These are phyloP conservation scores for Callyntrura guangdongensis DNA, from an alignment of 2,888 invertebrate species.

Conservation along the genomic window DNA sequence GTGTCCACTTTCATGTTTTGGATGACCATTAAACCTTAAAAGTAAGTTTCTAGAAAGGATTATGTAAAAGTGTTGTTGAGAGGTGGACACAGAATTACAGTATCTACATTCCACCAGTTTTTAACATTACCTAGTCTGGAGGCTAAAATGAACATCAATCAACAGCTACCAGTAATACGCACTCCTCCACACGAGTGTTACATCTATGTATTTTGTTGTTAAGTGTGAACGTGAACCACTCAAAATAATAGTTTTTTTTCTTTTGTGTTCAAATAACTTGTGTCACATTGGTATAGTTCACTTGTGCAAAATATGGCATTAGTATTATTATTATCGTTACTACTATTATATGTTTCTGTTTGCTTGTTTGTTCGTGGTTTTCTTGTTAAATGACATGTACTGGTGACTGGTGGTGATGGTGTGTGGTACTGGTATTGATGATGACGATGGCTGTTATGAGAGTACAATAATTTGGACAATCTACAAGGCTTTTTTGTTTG, in stretches of 20 bases:
- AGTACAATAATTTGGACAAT: too few species aligned
- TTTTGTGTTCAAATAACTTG: conserved; percentile 16
- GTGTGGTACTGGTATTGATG: background rate
- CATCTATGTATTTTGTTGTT: too few species aligned
- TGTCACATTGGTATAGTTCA: conserved; percentile 33
- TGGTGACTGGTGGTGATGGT: conserved; percentile 20
- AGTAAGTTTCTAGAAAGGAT: too few species aligned
- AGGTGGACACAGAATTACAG: too few species aligned
- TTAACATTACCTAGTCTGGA: too few species aligned
- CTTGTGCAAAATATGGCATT: background rate
- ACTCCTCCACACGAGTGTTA: too few species aligned
- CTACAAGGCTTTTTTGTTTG: conserved; percentile 11
- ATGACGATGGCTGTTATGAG: background rate
- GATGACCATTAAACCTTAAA: too few species aligned
- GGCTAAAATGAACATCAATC: too few species aligned
- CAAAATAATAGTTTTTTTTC: conserved; percentile 58
- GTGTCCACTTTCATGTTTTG: too few species aligned
- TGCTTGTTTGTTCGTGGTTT: conserved; percentile 5
- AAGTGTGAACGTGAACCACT: conserved; percentile 22
- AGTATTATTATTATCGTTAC: background rate
- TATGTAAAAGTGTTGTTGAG: too few species aligned
- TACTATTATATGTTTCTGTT: conserved; percentile 2
- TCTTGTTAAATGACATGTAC: conserved; percentile 15
- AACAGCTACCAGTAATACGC: too few species aligned
- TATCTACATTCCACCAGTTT: too few species aligned